phyloP scores from a whole-genome alignment of 2,113 vertebrate species.

The Elaphurus davidianus region DNA sequence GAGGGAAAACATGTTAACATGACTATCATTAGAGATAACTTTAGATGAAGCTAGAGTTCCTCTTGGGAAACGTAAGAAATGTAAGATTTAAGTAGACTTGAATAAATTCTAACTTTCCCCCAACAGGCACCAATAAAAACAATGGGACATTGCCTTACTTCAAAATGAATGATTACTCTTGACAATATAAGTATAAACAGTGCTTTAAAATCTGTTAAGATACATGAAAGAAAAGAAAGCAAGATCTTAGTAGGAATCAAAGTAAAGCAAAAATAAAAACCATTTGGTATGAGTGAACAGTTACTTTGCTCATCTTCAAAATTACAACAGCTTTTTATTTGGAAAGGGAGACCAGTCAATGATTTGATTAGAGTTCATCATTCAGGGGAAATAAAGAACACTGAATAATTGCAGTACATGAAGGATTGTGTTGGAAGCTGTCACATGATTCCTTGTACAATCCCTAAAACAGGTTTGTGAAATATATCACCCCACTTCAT shows the following conservation, averaged over 20 bases:
- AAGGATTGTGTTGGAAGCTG: background rate
- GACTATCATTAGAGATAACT: background rate
- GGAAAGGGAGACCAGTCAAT: background rate
- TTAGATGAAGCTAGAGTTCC: background rate
- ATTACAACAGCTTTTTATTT: background rate
- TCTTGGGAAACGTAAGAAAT: conserved; percentile 44
- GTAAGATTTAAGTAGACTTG: conserved; percentile 18
- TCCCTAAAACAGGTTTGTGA: background rate
- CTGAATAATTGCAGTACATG: background rate
- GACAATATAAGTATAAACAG: conserved; percentile 34
- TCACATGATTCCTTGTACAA: background rate
- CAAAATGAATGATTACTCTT: conserved; percentile 25
- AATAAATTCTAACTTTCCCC: conserved; percentile 50
- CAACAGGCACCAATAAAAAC: conserved; percentile 39
- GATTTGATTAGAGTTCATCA: background rate
- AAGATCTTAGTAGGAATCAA: conserved; percentile 15
- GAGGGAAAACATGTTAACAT: background rate
- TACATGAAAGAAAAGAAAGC: conserved; percentile 40
- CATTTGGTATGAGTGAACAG: background rate
- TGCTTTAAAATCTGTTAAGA: conserved; percentile 18
- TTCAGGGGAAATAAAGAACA: background rate
- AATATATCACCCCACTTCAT: background rate
- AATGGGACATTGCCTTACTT: conserved; percentile 17
- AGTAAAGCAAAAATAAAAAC: conserved; percentile 19
- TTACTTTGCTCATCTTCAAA: conserved; percentile 44